These are phyloP conservation scores for Semnornis frantzii DNA, from an alignment of 2,113 vertebrate genomes.

Conservation along the genomic window DNA sequence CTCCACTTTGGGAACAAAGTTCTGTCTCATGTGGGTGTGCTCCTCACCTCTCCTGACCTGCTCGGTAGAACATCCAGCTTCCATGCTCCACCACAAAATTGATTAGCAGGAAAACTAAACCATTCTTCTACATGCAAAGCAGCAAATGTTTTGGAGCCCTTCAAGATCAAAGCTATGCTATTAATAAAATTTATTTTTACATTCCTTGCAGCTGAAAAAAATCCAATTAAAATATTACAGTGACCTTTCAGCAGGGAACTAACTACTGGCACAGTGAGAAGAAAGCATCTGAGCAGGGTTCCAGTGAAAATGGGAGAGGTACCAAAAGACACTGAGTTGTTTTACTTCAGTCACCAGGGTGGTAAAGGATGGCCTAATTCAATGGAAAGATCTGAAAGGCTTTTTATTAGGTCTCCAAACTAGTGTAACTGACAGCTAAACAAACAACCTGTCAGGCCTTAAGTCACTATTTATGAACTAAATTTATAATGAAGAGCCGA, in stretches of 20 bases:
- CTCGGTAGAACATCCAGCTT: background rate
- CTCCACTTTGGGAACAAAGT: background rate
- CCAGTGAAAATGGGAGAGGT: background rate
- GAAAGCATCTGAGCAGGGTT: background rate
- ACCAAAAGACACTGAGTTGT: background rate
- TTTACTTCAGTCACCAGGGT: conserved; percentile 1
- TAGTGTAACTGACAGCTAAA: conserved; percentile 57
- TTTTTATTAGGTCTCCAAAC: conserved; percentile 64
- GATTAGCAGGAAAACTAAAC: background rate
- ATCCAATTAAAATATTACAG: conserved; percentile 48
- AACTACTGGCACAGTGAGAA: background rate
- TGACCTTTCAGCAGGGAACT: conserved; percentile 25
- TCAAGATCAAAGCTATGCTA: conserved; percentile 51
- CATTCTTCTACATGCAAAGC: background rate
- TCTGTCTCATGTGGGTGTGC: background rate
- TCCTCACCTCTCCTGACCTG: background rate
- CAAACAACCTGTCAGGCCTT: conserved; percentile 62
- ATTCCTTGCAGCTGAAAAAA: conserved; percentile 53
- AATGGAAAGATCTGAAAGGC: conserved; percentile 54
- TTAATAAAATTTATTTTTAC: conserved; percentile 53
- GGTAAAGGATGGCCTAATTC: conserved; percentile 61
- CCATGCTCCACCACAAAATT: background rate
- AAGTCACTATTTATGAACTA: conserved; percentile 65
- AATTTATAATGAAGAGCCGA: conserved; percentile 65
- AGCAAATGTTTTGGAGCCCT: conserved; percentile 29